Conservation (phyloP, 2,113 vertebrate genomes). For the Chaetodon auriga region DNA sequence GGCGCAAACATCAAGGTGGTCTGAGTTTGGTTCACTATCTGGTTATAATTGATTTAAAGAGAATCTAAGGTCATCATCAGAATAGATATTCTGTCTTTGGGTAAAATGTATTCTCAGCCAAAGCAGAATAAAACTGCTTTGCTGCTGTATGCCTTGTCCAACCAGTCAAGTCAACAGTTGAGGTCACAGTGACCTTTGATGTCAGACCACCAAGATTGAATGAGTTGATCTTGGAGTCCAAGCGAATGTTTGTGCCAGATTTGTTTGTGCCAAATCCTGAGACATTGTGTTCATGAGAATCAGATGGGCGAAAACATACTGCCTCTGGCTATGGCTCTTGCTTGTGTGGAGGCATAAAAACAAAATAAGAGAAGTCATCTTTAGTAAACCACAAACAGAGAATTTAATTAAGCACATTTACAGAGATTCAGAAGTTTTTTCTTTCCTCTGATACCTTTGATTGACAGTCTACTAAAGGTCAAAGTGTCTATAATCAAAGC, state of each 20-base stretch:
- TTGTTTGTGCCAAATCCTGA: no score
- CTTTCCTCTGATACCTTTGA: conserved; percentile 24
- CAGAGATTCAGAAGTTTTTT: conserved; percentile 14
- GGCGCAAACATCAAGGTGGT: not conserved
- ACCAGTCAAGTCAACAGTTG: no score
- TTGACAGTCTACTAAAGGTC: conserved; percentile 67
- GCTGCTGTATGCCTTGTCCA: no score
- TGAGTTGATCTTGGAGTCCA: no score
- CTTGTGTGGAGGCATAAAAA: not conserved
- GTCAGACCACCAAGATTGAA: no score
- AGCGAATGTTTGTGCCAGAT: no score
- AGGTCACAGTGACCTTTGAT: no score
- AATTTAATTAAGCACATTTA: conserved; percentile 34
- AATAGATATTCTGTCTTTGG: not conserved
- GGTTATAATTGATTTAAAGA: not conserved
- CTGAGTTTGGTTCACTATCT: not conserved
- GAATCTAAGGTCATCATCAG: not conserved
- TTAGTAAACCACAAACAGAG: conserved; percentile 11
- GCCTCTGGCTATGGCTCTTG: no score
- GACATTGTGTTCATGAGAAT: no score
- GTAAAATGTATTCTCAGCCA: not conserved
- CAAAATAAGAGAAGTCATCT: not conserved
- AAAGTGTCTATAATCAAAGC: conserved; percentile 52
- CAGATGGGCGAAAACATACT: no score
- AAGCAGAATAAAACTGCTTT: not conserved